Evolutionary conservation across 1,140 invertebrate species (phyloP), one percentile per base, ranked within the genome.

Genomic region (Chrysoperla carnea): DNA sequence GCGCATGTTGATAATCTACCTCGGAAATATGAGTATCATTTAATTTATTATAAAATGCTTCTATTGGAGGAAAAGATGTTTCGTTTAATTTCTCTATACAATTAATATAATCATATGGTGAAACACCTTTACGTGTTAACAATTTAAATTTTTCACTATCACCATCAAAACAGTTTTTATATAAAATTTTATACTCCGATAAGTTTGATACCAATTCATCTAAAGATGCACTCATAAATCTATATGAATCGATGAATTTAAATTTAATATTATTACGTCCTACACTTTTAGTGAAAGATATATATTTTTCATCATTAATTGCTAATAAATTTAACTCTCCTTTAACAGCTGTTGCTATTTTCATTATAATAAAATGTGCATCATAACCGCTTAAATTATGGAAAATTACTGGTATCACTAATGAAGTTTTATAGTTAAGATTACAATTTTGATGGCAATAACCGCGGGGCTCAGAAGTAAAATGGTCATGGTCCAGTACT

Each of bases 301-400:
- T 52, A 41, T 50, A 52, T 39, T 17, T 28, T 43, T 50, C 48
- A 45, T 52, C 48, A 27, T 46, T 50, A 13, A 48, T 36, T 8
- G 50, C 44, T 38, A 44, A 29, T 41, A 50, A 39, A 41, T 42
- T 46, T 12, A 50, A 45, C 8, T 39, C 14, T 37, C 49, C 53
- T 41, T 48, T 9, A 15, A 52, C 46, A 31, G 8, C 9, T 36
- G 37, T 44, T 33, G 44, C 42, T 13, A 52, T 28, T 35, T 46
- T 36, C 50, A 47, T 52, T 14, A 59, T 56, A 29, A 58, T 47
- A 37, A 60, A 54, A 51, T 61, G 55, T 17, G 48, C 46, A 50
- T 65, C 57, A 47, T 63, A 63, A 2, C 50, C 51, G 7, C 39
- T 37, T 6, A 62, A 46, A 49, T 61, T 62, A 48, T 63, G 57